These are phyloP conservation scores for Saccostrea cuccullata DNA, from an alignment of 1,140 invertebrate species.

Conservation along the genomic window DNA sequence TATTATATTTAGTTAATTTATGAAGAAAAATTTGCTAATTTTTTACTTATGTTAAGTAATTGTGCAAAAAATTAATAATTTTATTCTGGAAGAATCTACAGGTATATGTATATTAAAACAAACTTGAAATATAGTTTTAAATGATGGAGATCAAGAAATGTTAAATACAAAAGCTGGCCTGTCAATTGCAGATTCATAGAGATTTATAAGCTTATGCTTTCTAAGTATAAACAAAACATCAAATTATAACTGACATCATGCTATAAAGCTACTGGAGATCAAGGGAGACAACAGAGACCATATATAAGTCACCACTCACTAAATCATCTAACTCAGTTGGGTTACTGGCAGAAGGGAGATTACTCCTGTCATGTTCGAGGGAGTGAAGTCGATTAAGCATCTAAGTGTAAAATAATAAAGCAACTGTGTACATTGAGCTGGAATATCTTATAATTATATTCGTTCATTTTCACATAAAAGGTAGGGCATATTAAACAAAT, in stretches of 20 bases:
- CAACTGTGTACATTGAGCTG: not conserved
- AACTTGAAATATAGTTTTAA: no score
- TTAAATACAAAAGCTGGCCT: not conserved
- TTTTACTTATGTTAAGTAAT: no score
- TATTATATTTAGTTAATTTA: no score
- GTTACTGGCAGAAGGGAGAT: constrained; percentile 23
- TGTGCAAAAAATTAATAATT: no score
- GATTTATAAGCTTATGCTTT: not conserved
- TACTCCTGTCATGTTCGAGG: not conserved
- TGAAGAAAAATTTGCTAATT: no score
- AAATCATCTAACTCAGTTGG: constrained; percentile 6
- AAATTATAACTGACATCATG: not conserved
- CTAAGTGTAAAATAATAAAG: constrained; percentile 8
- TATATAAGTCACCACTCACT: not conserved
- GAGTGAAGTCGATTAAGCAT: constrained; percentile 21
- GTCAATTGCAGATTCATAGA: not conserved
- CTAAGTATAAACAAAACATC: not conserved
- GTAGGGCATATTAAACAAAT: no score
- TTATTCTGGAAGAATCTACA: no score
- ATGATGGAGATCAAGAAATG: no score
- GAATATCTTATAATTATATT: not conserved
- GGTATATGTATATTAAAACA: no score
- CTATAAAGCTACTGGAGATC: not conserved
- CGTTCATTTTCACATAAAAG: no score
- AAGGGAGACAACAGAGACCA: not conserved